Evolutionary conservation across 1,140 invertebrate genomes (phyloP).

Genomic region (Drosophila ambigua): DNA sequence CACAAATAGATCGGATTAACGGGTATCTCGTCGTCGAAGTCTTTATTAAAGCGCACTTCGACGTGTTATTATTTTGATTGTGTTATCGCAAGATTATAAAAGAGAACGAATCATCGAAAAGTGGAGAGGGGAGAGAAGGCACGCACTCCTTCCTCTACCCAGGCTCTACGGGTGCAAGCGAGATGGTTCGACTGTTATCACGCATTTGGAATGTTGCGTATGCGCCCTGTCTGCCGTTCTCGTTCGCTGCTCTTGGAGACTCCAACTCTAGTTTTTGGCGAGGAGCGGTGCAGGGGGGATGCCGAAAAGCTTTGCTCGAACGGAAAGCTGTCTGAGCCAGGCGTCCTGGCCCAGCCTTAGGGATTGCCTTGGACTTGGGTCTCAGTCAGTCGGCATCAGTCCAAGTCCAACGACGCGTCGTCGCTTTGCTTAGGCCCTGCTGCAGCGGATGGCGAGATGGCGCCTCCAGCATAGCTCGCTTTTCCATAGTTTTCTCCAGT

Average conservation of each 20-base stretch:
- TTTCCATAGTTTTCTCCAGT: neutral
- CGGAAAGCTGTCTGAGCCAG: too few relatives aligned
- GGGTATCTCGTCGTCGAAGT: too few relatives aligned
- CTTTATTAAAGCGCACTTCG: neutral
- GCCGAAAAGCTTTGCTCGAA: too few relatives aligned
- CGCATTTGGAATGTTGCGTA: constrained; percentile 40
- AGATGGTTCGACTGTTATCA: neutral
- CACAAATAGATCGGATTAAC: too few relatives aligned
- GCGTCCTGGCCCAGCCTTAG: constrained; percentile 2
- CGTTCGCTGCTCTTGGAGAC: neutral
- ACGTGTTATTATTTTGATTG: constrained; percentile 34
- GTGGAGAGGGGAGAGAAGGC: neutral
- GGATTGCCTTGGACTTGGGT: neutral
- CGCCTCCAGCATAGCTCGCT: constrained; percentile 23
- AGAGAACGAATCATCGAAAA: constrained; percentile 7
- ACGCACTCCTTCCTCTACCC: neutral
- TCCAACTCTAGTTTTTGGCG: neutral
- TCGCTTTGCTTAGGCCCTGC: constrained; percentile 44
- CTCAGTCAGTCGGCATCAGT: constrained; percentile 70
- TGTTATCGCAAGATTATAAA: constrained; percentile 36
- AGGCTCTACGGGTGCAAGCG: neutral
- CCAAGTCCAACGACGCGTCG: constrained; percentile 70
- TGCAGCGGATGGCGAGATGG: constrained; percentile 34
- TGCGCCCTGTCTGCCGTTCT: constrained; percentile 26
- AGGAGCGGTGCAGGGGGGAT: too few relatives aligned